Conservation (phyloP, 2,888 invertebrate genomes). For the Dinocampus coccinellae region DNA sequence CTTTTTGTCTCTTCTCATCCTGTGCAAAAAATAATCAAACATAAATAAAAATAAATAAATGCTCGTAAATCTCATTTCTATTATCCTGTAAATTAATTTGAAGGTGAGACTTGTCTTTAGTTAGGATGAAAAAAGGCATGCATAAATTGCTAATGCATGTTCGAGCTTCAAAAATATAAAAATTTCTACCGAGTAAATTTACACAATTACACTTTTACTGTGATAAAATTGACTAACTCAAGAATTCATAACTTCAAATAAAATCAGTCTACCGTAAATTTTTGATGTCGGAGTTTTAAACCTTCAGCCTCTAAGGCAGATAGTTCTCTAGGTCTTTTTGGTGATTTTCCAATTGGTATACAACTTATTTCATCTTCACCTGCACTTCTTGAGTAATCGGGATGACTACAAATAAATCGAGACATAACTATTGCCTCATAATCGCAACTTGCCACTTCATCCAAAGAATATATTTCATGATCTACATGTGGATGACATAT, state of each 20-base stretch:
- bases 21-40: slow-evolving; percentile 64
- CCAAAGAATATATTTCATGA: slow-evolving; percentile 92
- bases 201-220: background rate
- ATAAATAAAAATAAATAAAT: slow-evolving; percentile 28
- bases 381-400: slow-evolving; percentile 84
- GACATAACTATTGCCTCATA: slow-evolving; percentile 94
- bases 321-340: slow-evolving; percentile 81
- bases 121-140: background rate
- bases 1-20: slow-evolving; percentile 70
- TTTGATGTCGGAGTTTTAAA: slow-evolving; percentile 77
- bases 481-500: slow-evolving; percentile 91
- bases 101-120: background rate
- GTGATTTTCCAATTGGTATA: slow-evolving; percentile 76
- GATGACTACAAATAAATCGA: slow-evolving; percentile 88
- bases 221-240: background rate
- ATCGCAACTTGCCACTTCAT: slow-evolving; percentile 93
- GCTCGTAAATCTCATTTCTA: background rate
- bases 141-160: background rate
- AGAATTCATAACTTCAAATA: background rate
- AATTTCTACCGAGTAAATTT: background rate
- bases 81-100: background rate
- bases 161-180: background rate
- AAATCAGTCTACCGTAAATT: slow-evolving; percentile 67
- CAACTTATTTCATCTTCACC: slow-evolving; percentile 85
- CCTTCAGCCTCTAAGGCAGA: slow-evolving; percentile 81